These are phyloP conservation scores for Drosophila demipolita DNA, from an alignment of 2,888 invertebrate species.

Conservation along the genomic window DNA sequence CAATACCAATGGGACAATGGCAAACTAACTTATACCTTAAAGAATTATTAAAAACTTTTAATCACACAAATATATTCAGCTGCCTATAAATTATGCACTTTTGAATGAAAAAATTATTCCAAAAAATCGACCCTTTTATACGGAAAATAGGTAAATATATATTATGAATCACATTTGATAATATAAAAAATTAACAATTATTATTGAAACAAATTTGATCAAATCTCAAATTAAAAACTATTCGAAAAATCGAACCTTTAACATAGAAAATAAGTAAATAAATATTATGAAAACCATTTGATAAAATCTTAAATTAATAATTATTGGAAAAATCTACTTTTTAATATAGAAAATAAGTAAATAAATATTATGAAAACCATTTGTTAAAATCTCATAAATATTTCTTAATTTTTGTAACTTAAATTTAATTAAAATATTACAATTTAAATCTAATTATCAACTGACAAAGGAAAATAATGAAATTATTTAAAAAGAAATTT, in stretches of 20 bases:
- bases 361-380: not conserved
- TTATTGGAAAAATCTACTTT: accelerated
- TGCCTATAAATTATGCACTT: not conserved
- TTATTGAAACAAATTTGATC: too few species aligned
- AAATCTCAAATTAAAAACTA: not conserved
- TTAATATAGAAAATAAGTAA: not conserved
- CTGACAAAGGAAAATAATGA: not conserved
- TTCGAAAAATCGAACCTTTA: not conserved
- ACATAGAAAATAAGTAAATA: not conserved
- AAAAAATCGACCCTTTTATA: not conserved
- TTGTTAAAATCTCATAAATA: not conserved
- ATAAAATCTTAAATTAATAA: not conserved
- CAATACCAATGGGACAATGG: constrained; percentile 21
- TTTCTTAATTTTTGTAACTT: not conserved
- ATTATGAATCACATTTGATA: too few species aligned
- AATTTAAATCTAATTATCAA: not conserved
- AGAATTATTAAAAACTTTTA: constrained; percentile 3
- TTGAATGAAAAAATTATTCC: not conserved
- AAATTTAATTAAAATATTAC: not conserved
- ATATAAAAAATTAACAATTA: too few species aligned
- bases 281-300: not conserved
- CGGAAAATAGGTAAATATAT: too few species aligned
- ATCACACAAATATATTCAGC: not conserved
- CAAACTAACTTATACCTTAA: not conserved
- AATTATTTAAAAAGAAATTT: not conserved